These are phyloP conservation scores for Steinernema scapterisci DNA, from an alignment of 2,888 invertebrate genomes.

Conservation along the genomic window DNA sequence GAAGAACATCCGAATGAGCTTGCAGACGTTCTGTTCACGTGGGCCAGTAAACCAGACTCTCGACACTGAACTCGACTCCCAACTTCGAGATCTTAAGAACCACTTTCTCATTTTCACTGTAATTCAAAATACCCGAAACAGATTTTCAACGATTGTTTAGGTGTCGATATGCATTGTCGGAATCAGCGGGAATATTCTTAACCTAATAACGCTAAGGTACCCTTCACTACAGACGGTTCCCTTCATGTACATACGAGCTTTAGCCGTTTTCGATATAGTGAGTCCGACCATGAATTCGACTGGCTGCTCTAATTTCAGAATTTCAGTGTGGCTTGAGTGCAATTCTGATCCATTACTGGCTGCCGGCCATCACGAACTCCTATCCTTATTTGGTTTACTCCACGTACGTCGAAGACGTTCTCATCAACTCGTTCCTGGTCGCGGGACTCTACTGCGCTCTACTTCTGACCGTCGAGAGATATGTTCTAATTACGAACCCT, in stretches of 20 bases:
- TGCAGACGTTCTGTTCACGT: slow-evolving; percentile 5
- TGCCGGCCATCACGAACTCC: slow-evolving; percentile 28
- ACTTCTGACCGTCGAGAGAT: slow-evolving; percentile 63
- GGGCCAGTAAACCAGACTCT: neutral
- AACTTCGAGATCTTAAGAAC: neutral
- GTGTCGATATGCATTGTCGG: slow-evolving; percentile 56
- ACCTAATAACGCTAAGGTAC: slow-evolving; percentile 79
- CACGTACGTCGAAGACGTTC: slow-evolving; percentile 75
- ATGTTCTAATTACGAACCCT: slow-evolving; percentile 54
- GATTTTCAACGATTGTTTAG: slow-evolving; percentile 38
- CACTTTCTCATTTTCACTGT: neutral
- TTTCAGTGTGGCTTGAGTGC: slow-evolving; percentile 44
- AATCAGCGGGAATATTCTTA: slow-evolving; percentile 79
- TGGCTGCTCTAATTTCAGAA: slow-evolving; percentile 8
- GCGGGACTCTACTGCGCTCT: slow-evolving; percentile 66
- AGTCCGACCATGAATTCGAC: slow-evolving; percentile 70
- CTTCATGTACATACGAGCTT: slow-evolving; percentile 78
- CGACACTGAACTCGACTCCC: neutral
- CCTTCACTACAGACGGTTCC: slow-evolving; percentile 81
- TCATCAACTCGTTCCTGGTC: slow-evolving; percentile 75
- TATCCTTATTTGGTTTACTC: slow-evolving; percentile 11
- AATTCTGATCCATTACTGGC: slow-evolving; percentile 43
- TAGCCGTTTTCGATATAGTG: slow-evolving; percentile 79
- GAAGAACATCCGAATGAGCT: neutral
- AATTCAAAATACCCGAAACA: neutral